A percentile compares a stretch with the other conserved stretches of the same genome.
phyloP scores from a whole-genome alignment of 2,888 invertebrate species.

The Dryococelus australis region DNA sequence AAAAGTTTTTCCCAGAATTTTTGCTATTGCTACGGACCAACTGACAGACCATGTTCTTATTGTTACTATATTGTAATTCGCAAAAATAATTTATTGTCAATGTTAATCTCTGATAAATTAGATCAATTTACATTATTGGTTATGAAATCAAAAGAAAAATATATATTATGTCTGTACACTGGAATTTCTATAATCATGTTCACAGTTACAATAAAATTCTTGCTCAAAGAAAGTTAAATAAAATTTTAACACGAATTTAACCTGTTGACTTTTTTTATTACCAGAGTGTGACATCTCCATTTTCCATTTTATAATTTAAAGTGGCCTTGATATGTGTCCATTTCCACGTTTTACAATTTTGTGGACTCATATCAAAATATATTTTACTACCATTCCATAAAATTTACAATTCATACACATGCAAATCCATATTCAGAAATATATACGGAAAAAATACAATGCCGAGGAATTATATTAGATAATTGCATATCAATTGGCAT shows the following conservation, averaged over 20 bases:
- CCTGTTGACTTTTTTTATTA: too few relatives aligned
- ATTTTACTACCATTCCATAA: too few relatives aligned
- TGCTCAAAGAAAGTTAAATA: not conserved
- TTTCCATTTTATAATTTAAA: too few relatives aligned
- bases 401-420: too few relatives aligned
- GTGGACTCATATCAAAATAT: too few relatives aligned
- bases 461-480: too few relatives aligned
- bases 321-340: too few relatives aligned
- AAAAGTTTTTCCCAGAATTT: not conserved
- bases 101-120: not conserved
- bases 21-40: not conserved
- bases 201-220: slow-evolving; percentile 8
- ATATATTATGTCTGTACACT: not conserved
- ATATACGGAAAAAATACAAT: too few relatives aligned
- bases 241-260: not conserved
- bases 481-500: too few relatives aligned
- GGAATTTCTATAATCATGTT: not conserved
- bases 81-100: not conserved
- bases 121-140: not conserved
- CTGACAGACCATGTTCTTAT: not conserved
- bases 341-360: too few relatives aligned
- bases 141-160: not conserved
- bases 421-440: too few relatives aligned
- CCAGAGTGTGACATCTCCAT: too few relatives aligned
- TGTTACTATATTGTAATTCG: not conserved